Base-by-base conservation (phyloP, 2,888 invertebrate genomes). In the Cremastinae sp. region DNA sequence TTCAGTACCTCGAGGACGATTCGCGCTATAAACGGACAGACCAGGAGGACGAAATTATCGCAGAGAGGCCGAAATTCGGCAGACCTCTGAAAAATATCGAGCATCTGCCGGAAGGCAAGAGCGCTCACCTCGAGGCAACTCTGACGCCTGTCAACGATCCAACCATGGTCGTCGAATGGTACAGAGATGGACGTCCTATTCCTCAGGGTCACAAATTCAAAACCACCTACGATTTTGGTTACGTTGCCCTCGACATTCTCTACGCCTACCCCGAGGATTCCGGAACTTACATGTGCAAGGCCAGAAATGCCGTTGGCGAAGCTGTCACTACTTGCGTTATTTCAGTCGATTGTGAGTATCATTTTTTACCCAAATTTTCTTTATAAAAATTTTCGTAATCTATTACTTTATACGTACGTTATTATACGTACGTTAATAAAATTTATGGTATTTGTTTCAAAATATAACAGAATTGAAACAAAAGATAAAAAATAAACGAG, bases 81-180 rank as follows among this genome's bases (percentile, higher is more conserved):
- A 93, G 96, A 83, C 96, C 97, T 5, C 91, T 98, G 81, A 96
- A 96, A 86, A 96, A 95, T 85, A 91, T 94, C 68, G 96, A 95
- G 81, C 94, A 95, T 84, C 93, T 96, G 12, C 92, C 95, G 9
- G 98, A 98, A 91, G 97, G 97, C 18, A 93, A 93, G 75, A 95
- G 95, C 65, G 96, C 97, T 71, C 98, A 98, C 90, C 91, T 98
- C 83, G 98, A 98, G 91, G 97, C 97, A 0, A 98, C 98, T 3
- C 91, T 99, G 36, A 97, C 97, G 0, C 99, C 99, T 0, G 96
- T 98, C 41, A 98, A 98, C 85, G 99, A 99, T 90, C 98, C 99
- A 2, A 97, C 97, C 7, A 98, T 99, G 98, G 94, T 95, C 81
- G 97, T 99, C 8, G 98, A 99, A 91, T 99, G 99, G 99, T 98